A percentile compares a stretch with the other conserved stretches of the same genome.
Evolutionary conservation across 2,113 vertebrate species (phyloP).

Genomic region (Ptyas mucosa): DNA sequence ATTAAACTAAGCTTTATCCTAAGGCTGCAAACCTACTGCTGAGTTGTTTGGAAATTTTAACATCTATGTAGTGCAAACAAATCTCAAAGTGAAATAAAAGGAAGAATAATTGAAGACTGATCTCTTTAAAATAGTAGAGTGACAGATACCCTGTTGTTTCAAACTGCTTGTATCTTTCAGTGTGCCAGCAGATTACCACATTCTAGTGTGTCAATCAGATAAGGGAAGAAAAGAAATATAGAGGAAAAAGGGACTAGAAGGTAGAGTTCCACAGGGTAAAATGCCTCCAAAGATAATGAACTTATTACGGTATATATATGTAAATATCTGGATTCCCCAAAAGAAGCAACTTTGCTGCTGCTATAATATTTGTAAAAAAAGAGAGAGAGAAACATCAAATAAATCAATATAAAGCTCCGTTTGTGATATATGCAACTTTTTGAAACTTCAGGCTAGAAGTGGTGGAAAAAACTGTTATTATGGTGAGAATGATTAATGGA

Average conservation of each 20-base stretch:
- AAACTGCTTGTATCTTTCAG: background rate
- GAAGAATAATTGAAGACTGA: constrained; percentile 41
- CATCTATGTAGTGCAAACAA: constrained; percentile 33
- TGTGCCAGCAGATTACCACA: constrained; percentile 18
- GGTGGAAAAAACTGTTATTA: background rate
- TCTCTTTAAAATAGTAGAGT: constrained; percentile 30
- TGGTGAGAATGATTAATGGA: background rate
- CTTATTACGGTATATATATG: background rate
- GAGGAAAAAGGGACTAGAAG: constrained; percentile 12
- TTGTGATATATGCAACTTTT: constrained; percentile 23
- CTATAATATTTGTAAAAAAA: constrained; percentile 3
- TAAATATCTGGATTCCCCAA: background rate
- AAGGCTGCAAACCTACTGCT: constrained; percentile 11
- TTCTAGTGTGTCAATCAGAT: background rate
- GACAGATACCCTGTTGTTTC: constrained; percentile 15
- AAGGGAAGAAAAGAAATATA: background rate
- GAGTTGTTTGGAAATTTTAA: background rate
- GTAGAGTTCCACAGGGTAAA: background rate
- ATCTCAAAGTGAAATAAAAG: constrained; percentile 30
- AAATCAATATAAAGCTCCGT: constrained; percentile 35
- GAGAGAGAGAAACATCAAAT: constrained; percentile 20
- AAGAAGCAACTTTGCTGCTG: background rate
- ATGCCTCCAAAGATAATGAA: background rate
- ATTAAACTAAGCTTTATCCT: constrained; percentile 19
- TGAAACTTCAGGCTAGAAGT: background rate